Base-by-base conservation (phyloP, 2,888 invertebrate genomes). In the Plebejus argus region DNA sequence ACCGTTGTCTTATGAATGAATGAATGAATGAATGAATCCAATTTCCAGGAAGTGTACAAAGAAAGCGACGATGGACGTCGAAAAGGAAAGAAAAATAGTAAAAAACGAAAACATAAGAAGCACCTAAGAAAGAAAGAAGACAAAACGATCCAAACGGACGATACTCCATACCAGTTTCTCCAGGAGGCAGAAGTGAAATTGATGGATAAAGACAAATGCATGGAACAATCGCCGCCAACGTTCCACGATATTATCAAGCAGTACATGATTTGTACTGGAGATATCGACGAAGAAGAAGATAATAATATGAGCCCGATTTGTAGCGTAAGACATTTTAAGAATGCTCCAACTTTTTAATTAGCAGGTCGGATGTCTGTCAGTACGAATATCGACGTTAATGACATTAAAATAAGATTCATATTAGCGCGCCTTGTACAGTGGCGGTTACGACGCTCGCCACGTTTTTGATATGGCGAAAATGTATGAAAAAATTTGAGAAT, bases 251-350 rank as follows among this genome's bases (percentile, higher is more conserved):
- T 94, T 77, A 94, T 94, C 81, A 87, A 87, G 0, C 87, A 91
- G 78, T 94, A 92, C 83, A 94, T 94, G 93, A 91, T 93, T 81
- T 94, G 93, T 82, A 94, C 93, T 1, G 93, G 88, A 76, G 93
- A 94, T 58, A 91, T 94, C 0, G 28, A 49, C 2, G 72, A 49
- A 15, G 28, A 49, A 15, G 28, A 23, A 4, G n/a, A 53, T 53
- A 18, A 18, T 39, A 39, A 86, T 93, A 86, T 93, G 0, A 93
- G 93, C 76, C 93, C 92, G 79, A 82, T 91, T 49, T 93, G 93
- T 81, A 90, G 93, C 61, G 93, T 93, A 81, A 87, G 90, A n/a
- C n/a, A n/a, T n/a, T n/a, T n/a, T n/a, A n/a, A n/a, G n/a, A n/a
- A n/a, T n/a, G n/a, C n/a, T n/a, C n/a, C n/a, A n/a, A n/a, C n/a